These are phyloP conservation scores for Geotrupes spiniger DNA, from an alignment of 2,888 invertebrate genomes.

Conservation along the genomic window DNA sequence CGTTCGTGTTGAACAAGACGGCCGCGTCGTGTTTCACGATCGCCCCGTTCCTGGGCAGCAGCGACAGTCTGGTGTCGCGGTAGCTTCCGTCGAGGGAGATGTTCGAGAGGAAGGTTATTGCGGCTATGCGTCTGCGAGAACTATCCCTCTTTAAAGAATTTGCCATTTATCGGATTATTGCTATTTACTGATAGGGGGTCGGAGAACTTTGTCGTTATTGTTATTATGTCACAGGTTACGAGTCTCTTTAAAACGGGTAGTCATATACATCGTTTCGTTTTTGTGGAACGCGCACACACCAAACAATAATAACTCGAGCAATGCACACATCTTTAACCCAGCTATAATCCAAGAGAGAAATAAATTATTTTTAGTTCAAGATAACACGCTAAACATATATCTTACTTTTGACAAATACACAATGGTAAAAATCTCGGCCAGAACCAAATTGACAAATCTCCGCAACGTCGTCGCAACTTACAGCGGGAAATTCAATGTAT, in stretches of 20 bases:
- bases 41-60: constrained; percentile 49
- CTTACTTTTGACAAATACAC: not conserved
- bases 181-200: constrained; percentile 4
- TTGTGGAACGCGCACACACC: no score
- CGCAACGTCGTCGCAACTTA: no score
- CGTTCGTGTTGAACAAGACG: constrained; percentile 27
- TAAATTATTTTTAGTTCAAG: constrained; percentile 16
- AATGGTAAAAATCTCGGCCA: not conserved
- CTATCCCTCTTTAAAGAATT: constrained; percentile 57
- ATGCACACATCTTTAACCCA: constrained; percentile 12
- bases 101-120: constrained; percentile 90
- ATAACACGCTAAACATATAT: not conserved
- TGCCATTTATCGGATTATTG: constrained; percentile 48
- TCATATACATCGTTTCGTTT: not conserved
- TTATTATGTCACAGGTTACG: constrained; percentile 23
- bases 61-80: constrained; percentile 64
- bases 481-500: no score
- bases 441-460: not conserved
- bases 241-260: constrained; percentile 22
- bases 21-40: constrained; percentile 35
- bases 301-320: constrained; percentile 8
- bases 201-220: constrained; percentile 8
- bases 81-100: constrained; percentile 92
- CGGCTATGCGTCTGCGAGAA: constrained; percentile 84
- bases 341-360: constrained; percentile 13